These are phyloP conservation scores for Apostichopus leukothele DNA, from an alignment of 53 echinoderm and acorn worm species.

Conservation along the genomic window DNA sequence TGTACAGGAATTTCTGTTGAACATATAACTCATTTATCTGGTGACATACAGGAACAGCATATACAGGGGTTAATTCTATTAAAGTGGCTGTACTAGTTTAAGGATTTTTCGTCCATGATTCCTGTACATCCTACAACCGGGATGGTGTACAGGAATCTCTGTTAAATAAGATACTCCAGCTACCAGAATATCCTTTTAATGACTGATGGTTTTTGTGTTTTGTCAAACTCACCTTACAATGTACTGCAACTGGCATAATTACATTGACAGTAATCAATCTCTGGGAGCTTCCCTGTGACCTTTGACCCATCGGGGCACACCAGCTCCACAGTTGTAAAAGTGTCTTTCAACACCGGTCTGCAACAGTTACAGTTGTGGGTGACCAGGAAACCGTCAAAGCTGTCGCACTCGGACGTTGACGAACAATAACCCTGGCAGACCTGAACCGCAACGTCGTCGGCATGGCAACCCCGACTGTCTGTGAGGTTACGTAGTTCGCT, in stretches of 20 bases:
- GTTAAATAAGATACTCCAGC: too few species aligned
- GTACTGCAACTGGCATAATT: slow-evolving; percentile 1
- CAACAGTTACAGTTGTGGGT: slow-evolving; percentile 56
- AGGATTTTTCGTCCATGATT: too few species aligned
- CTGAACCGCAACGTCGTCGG: slow-evolving; percentile 57
- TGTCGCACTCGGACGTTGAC: slow-evolving; percentile 46
- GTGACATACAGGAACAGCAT: too few species aligned
- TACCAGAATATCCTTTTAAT: too few species aligned
- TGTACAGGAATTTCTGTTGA: too few species aligned
- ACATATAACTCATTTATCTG: too few species aligned
- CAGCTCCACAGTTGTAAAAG: slow-evolving; percentile 31
- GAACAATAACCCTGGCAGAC: slow-evolving; percentile 75
- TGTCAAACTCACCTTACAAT: not conserved
- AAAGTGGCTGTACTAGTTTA: too few species aligned
- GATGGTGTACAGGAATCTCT: too few species aligned
- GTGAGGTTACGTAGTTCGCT: slow-evolving; percentile 50
- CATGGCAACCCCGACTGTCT: slow-evolving; percentile 64
- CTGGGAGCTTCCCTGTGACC: slow-evolving; percentile 39
- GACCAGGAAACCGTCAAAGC: slow-evolving; percentile 14
- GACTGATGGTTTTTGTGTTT: too few species aligned
- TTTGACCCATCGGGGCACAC: slow-evolving; percentile 50
- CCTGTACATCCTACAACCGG: too few species aligned
- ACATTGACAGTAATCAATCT: slow-evolving; percentile 52
- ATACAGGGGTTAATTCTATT: too few species aligned
- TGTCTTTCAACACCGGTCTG: slow-evolving; percentile 23